These are phyloP conservation scores for Talpa occidentalis DNA, from an alignment of 2,113 vertebrate genomes.

Conservation along the genomic window DNA sequence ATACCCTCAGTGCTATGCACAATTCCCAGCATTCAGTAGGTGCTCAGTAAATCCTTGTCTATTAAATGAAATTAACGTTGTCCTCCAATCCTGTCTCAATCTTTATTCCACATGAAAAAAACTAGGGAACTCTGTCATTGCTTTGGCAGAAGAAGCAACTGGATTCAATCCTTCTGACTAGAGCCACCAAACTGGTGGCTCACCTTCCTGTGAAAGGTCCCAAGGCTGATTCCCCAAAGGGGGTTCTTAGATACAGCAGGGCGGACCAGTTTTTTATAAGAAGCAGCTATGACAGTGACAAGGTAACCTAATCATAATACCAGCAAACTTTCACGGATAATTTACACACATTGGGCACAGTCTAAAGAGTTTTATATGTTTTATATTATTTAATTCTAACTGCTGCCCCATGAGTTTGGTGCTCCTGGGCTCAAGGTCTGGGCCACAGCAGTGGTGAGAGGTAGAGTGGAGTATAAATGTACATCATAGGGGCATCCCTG, in stretches of 20 bases:
- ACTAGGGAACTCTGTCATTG: not conserved
- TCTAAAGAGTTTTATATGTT: not conserved
- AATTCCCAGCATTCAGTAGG: not conserved
- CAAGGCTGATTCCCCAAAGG: not conserved
- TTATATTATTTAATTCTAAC: not conserved
- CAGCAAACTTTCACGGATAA: not conserved
- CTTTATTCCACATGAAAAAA: not conserved
- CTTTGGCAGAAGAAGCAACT: not conserved
- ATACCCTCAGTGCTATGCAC: not conserved
- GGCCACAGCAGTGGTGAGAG: not conserved
- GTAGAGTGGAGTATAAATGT: not conserved
- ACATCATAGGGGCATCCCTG: no score
- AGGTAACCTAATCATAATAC: not conserved
- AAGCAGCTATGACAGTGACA: not conserved
- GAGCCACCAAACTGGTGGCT: not conserved
- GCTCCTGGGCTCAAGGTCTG: not conserved
- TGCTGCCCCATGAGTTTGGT: not conserved
- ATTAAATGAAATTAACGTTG: not conserved
- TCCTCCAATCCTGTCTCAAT: not conserved
- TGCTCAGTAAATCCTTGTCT: not conserved
- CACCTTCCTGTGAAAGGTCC: not conserved
- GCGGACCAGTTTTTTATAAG: not conserved
- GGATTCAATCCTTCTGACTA: not conserved
- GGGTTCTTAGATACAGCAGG: not conserved
- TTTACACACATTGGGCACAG: not conserved